Conservation (phyloP, 2,888 invertebrate species). For the Eurois occulta region DNA sequence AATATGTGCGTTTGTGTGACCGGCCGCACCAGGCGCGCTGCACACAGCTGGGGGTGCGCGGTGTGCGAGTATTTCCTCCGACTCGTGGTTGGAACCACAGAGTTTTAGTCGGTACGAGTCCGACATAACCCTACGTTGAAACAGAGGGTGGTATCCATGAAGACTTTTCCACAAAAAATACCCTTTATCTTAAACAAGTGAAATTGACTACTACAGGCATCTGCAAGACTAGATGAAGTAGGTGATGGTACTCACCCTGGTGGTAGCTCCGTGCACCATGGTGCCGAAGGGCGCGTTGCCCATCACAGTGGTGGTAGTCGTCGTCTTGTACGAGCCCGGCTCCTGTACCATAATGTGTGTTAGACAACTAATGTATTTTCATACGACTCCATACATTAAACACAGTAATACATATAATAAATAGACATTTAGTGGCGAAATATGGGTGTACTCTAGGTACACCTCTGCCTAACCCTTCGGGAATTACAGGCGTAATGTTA, state of each 20-base stretch:
- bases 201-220: too few species aligned
- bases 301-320: conserved; percentile 82
- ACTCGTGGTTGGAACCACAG: too few species aligned
- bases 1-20: too few species aligned
- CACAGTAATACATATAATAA: background rate
- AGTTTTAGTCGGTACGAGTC: too few species aligned
- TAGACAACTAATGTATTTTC: conserved; percentile 1
- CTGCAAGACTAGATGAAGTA: too few species aligned
- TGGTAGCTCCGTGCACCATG: conserved; percentile 82
- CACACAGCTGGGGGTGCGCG: too few species aligned
- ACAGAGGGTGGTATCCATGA: too few species aligned
- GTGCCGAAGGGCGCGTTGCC: conserved; percentile 88
- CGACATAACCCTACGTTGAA: too few species aligned
- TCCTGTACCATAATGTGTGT: conserved; percentile 73
- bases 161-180: too few species aligned
- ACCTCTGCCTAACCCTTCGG: background rate
- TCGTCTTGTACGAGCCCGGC: conserved; percentile 84
- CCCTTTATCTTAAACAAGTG: too few species aligned
- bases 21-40: too few species aligned
- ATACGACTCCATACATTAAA: background rate
- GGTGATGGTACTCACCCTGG: conserved; percentile 76
- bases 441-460: background rate
- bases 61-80: too few species aligned
- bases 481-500: background rate
- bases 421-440: background rate